Percentiles rank a stretch among this genome's conserved stretches.
Evolutionary conservation across 2,888 invertebrate genomes (phyloP).

Genomic region (Dinocampus coccinellae): DNA sequence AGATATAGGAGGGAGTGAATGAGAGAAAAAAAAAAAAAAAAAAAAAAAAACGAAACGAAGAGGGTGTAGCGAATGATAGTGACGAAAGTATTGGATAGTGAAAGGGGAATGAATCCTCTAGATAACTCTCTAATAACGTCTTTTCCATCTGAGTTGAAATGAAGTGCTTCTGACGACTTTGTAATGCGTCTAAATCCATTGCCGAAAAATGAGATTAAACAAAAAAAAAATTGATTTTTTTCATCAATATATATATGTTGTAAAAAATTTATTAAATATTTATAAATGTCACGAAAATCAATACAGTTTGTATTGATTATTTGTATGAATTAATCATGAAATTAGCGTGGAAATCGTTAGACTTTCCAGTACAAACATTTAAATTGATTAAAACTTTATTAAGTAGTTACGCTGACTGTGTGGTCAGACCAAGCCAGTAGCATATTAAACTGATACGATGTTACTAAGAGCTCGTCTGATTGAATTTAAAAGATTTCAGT

Average conservation of each 20-base stretch:
- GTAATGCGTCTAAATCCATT: conserved; percentile 21
- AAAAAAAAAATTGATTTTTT: not conserved
- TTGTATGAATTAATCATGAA: not conserved
- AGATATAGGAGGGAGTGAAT: not conserved
- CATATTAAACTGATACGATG: not conserved
- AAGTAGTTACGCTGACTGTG: not conserved
- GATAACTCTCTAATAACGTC: conserved; percentile 21
- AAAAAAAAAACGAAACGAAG: too few relatives aligned
- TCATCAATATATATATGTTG: too few relatives aligned
- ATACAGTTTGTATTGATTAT: too few relatives aligned
- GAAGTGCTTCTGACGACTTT: conserved; percentile 41
- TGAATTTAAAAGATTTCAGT: not conserved
- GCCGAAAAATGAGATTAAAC: not conserved
- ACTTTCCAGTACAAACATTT: not conserved
- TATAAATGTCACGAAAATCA: too few relatives aligned
- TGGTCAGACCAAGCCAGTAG: not conserved
- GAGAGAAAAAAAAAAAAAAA: too few relatives aligned
- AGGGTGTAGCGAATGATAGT: too few relatives aligned
- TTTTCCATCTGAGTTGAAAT: conserved; percentile 45
- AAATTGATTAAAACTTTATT: not conserved
- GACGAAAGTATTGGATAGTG: not conserved
- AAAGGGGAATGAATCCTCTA: not conserved
- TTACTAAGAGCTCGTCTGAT: not conserved
- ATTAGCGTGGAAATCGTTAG: not conserved
- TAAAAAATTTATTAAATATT: too few relatives aligned